A percentile compares a stretch with the other conserved stretches of the same genome.
These are phyloP conservation scores for Paramuricea clavata DNA, from an alignment of 92 coral and sea anemone genomes.

Conservation along the genomic window DNA sequence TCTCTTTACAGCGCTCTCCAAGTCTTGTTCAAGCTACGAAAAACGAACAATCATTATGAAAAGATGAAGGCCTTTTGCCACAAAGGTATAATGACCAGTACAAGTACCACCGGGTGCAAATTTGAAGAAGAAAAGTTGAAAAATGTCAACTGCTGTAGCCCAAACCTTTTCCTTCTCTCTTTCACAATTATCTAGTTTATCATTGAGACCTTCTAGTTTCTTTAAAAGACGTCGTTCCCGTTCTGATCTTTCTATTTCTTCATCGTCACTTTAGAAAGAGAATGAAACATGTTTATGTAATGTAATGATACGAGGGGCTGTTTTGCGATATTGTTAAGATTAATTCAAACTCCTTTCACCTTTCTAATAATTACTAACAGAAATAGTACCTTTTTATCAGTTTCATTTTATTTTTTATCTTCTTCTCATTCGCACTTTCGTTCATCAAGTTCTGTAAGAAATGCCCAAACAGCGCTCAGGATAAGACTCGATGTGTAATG, in stretches of 20 bases:
- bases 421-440: constrained; percentile 35
- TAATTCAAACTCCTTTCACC: too few relatives aligned
- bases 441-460: constrained; percentile 32
- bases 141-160: neutral
- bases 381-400: constrained; percentile 21
- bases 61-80: neutral
- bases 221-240: constrained; percentile 39
- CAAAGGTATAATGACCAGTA: neutral
- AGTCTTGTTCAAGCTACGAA: constrained; percentile 78
- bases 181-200: constrained; percentile 28
- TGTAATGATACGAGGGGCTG: neutral
- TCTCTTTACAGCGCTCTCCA: constrained; percentile 82
- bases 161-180: constrained; percentile 26
- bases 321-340: too few relatives aligned
- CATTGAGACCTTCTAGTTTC: constrained; percentile 29
- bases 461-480: neutral
- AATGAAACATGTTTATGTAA: neutral
- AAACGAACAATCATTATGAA: neutral
- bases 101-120: too few relatives aligned
- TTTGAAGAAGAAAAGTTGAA: neutral
- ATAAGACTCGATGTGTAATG: too few relatives aligned
- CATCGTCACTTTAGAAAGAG: constrained; percentile 19
- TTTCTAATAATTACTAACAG: neutral
- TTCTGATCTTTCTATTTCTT: constrained; percentile 31
- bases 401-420: neutral